These are phyloP conservation scores for Pedicia rivosa DNA, from an alignment of 2,888 invertebrate species.

Conservation along the genomic window DNA sequence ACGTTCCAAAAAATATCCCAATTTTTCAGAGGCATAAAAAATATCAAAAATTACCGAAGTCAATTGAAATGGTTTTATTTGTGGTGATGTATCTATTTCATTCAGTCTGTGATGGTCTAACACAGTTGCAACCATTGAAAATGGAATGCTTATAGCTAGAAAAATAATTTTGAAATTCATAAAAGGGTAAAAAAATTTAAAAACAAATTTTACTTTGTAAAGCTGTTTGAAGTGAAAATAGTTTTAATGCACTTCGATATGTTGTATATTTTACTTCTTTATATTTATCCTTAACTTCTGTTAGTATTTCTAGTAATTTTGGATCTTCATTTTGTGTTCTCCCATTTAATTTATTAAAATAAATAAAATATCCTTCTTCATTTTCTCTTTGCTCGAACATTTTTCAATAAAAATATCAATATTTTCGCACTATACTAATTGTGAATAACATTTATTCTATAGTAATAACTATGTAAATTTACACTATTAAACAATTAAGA, in stretches of 20 bases:
- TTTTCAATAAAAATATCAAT: neutral
- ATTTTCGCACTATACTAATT: neutral
- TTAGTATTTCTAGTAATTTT: neutral
- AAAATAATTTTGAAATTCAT: slow-evolving; percentile 4
- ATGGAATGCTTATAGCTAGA: slow-evolving; percentile 25
- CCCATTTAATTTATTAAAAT: neutral
- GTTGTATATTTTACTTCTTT: slow-evolving; percentile 22
- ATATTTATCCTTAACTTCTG: neutral
- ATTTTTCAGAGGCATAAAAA: slow-evolving; percentile 26
- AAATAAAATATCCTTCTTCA: neutral
- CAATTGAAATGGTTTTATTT: slow-evolving; percentile 25
- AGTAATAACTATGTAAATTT: too few species aligned
- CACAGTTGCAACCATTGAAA: slow-evolving; percentile 24
- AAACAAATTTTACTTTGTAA: slow-evolving; percentile 23
- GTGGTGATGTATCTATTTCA: slow-evolving; percentile 19
- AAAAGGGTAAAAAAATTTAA: neutral
- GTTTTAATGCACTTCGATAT: slow-evolving; percentile 27
- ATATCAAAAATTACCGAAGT: slow-evolving; percentile 27
- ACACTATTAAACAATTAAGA: too few species aligned
- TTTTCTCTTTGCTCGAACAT: neutral
- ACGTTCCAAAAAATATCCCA: slow-evolving; percentile 22
- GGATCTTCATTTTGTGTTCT: slow-evolving; percentile 2
- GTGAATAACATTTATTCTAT: neutral
- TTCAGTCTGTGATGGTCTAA: slow-evolving; percentile 23
- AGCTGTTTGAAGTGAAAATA: slow-evolving; percentile 22